A percentile compares a stretch with the other conserved stretches of the same genome.
Conservation (phyloP, 2,888 invertebrate genomes). For the Amphipyra berbera region DNA sequence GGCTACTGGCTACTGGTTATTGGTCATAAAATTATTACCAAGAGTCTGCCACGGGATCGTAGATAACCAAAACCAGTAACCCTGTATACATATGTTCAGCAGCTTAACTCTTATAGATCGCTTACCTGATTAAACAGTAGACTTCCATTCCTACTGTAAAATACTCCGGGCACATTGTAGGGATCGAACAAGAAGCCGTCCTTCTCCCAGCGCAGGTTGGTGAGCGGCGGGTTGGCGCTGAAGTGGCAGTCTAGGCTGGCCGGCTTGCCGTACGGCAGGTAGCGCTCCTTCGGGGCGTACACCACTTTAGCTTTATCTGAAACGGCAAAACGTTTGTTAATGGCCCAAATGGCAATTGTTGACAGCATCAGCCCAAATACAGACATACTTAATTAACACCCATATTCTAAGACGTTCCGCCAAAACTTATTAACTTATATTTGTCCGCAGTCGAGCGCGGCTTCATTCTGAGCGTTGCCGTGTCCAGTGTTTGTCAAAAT, state of each 20-base stretch:
- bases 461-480: no score
- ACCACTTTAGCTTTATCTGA: constrained; percentile 97
- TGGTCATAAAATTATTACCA: no score
- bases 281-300: constrained; percentile 95
- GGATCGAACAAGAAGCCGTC: constrained; percentile 97
- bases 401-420: no score
- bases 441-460: no score
- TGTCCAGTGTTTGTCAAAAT: no score
- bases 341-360: neutral
- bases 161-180: constrained; percentile 96
- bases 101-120: neutral
- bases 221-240: constrained; percentile 97
- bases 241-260: constrained; percentile 97
- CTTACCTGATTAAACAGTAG: constrained; percentile 93
- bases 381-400: no score
- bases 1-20: no score
- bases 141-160: constrained; percentile 95
- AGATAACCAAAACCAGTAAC: neutral
- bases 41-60: no score
- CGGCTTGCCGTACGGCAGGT: constrained; percentile 95
- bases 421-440: no score
- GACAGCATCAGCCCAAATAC: no score
- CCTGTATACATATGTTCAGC: no score
- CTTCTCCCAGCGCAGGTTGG: constrained; percentile 97
- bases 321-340: constrained; percentile 55